These are phyloP conservation scores for Diplazon laetatorius DNA, from an alignment of 2,888 invertebrate species.

Conservation along the genomic window DNA sequence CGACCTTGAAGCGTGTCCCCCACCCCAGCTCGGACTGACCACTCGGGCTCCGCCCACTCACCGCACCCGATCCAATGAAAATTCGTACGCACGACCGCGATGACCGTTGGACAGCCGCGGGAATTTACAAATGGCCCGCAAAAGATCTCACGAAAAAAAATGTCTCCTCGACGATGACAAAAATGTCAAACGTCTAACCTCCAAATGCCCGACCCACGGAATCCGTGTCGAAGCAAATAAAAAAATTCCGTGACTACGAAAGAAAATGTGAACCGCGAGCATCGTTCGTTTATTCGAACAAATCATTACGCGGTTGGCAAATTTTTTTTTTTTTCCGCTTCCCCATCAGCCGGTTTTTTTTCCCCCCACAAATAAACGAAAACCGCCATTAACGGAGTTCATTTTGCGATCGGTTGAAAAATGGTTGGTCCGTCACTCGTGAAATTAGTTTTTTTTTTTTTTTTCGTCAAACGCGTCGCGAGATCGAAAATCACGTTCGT, in stretches of 20 bases:
- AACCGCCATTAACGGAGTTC: constrained; percentile 80
- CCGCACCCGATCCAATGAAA: neutral
- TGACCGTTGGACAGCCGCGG: neutral
- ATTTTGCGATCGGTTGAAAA: constrained; percentile 68
- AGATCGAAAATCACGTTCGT: neutral
- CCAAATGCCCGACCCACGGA: too few species aligned
- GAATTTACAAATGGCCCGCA: neutral
- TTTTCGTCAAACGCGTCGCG: neutral
- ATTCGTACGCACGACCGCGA: constrained; percentile 13
- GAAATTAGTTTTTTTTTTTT: constrained; percentile 19
- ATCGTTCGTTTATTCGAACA: constrained; percentile 59
- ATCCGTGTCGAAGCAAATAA: neutral
- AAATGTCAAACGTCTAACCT: constrained; percentile 41
- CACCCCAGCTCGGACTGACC: neutral
- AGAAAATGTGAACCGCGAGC: neutral
- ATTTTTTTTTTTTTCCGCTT: constrained; percentile 71
- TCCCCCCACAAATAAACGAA: constrained; percentile 80
- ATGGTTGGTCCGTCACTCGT: constrained; percentile 41
- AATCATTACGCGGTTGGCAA: constrained; percentile 68
- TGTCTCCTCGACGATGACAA: constrained; percentile 23
- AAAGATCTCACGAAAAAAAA: constrained; percentile 12
- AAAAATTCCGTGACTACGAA: neutral
- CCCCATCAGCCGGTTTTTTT: constrained; percentile 61
- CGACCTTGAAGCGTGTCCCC: neutral
- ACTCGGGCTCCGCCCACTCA: neutral